phyloP scores from a whole-genome alignment of 2,888 invertebrate species.

The Elegia similella region DNA sequence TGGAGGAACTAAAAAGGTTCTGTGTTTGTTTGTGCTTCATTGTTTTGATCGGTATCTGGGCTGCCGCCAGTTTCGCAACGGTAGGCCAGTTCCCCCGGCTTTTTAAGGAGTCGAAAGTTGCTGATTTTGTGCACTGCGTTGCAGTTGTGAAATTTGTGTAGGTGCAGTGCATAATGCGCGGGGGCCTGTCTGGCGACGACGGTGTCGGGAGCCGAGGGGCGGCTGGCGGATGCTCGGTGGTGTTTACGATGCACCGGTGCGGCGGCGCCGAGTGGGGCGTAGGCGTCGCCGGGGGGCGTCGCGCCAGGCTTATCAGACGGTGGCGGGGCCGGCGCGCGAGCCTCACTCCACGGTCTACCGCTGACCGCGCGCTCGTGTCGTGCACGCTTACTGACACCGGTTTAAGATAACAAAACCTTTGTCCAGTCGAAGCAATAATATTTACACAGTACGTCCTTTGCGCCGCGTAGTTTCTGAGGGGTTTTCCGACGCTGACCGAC shows the following conservation, averaged over 20 bases:
- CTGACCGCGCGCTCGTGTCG: conserved; percentile 69
- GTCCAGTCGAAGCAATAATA: conserved; percentile 78
- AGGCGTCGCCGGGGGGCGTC: conserved; percentile 81
- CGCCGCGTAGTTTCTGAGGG: conserved; percentile 72
- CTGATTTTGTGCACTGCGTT: conserved; percentile 59
- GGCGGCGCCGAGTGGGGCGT: conserved; percentile 75
- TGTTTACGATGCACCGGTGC: conserved; percentile 68
- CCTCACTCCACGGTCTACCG: conserved; percentile 75
- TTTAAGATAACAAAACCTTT: conserved; percentile 80
- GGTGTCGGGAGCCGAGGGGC: conserved; percentile 60
- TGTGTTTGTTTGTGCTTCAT: conserved; percentile 68
- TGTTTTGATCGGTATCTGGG: conserved; percentile 72
- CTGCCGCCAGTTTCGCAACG: conserved; percentile 66
- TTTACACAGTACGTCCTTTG: conserved; percentile 68
- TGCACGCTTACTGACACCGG: conserved; percentile 66
- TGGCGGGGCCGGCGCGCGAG: conserved; percentile 78
- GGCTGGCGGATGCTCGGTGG: conserved; percentile 48
- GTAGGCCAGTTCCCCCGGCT: conserved; percentile 62
- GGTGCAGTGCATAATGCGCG: conserved; percentile 69
- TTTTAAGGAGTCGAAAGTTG: conserved; percentile 78
- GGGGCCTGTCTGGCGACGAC: conserved; percentile 61
- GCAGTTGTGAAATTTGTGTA: conserved; percentile 74
- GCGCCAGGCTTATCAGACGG: conserved; percentile 80
- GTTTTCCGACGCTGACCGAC: conserved; percentile 73
- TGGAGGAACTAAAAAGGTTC: conserved; percentile 75